Percentiles rank a stretch among this genome's conserved stretches.
Conservation (phyloP, 2,113 vertebrate species). For the Pygoscelis adeliae region DNA sequence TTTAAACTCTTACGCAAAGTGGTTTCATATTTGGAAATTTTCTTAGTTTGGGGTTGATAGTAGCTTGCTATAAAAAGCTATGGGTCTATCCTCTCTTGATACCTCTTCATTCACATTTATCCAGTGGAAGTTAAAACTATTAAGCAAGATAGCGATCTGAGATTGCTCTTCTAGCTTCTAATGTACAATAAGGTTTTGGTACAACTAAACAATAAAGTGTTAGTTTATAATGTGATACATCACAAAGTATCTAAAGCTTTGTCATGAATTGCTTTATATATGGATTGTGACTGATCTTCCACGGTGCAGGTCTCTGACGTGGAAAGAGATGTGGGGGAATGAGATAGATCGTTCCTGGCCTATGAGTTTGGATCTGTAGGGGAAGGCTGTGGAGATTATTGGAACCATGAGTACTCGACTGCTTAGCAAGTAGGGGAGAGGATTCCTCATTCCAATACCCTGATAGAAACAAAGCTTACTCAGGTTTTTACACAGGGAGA, state of each 20-base stretch:
- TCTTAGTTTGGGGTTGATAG: not conserved
- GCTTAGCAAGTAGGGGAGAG: not conserved
- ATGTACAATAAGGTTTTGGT: not conserved
- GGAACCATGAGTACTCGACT: not conserved
- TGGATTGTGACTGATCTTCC: not conserved
- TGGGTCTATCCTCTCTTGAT: not conserved
- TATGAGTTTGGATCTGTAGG: not conserved
- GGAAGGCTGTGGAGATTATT: not conserved
- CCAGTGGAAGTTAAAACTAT: not conserved
- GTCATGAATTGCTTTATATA: not conserved
- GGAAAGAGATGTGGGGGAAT: not conserved
- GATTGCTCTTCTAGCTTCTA: not conserved
- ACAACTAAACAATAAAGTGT: not conserved
- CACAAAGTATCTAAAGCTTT: not conserved
- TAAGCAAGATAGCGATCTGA: not conserved
- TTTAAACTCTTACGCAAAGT: not conserved
- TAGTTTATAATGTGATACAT: not conserved
- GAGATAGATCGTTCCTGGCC: not conserved
- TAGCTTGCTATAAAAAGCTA: constrained; percentile 12
- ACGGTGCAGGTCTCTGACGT: not conserved
- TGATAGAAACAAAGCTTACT: not conserved
- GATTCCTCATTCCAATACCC: not conserved
- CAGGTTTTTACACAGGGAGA: not conserved
- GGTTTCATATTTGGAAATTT: not conserved
- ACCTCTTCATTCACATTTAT: not conserved